A percentile compares a stretch with the other conserved stretches of the same genome.
Conservation (phyloP, 2,797 vertebrate genomes). For the Fistularia commersonii region DNA sequence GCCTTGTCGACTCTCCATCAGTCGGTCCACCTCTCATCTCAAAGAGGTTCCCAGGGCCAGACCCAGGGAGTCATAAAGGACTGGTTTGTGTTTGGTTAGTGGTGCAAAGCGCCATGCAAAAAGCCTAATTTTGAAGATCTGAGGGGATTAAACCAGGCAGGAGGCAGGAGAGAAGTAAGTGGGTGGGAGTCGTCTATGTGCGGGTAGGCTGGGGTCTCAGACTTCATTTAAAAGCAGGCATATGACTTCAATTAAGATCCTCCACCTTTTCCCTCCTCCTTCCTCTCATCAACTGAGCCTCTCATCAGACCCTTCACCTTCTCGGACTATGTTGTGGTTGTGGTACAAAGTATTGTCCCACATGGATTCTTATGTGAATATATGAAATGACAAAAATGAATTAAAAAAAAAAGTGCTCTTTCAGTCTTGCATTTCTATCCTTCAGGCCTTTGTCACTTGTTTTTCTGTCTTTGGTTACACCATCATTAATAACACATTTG, state of each 20-base stretch:
- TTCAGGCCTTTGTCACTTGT: neutral
- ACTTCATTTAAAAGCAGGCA: conserved; percentile 45
- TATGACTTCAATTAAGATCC: conserved; percentile 69
- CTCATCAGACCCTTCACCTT: conserved; percentile 9
- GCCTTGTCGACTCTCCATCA: conserved; percentile 8
- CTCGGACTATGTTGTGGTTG: conserved; percentile 23
- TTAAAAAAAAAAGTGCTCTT: neutral
- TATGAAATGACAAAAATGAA: too few relatives aligned
- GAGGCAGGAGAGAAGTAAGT: conserved; percentile 30
- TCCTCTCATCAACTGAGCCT: conserved; percentile 5
- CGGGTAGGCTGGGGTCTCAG: conserved; percentile 18
- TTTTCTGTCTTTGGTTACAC: conserved; percentile 9
- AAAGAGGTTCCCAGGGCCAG: conserved; percentile 23
- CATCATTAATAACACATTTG: neutral
- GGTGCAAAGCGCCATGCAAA: conserved; percentile 63
- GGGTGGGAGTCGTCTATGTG: conserved; percentile 26
- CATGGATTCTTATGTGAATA: conserved; percentile 1
- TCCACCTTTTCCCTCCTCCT: conserved; percentile 33
- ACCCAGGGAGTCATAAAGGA: conserved; percentile 43
- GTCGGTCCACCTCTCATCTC: conserved; percentile 23
- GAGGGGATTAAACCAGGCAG: conserved; percentile 48
- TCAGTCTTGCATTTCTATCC: neutral
- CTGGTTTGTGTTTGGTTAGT: conserved; percentile 67
- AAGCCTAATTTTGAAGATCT: conserved; percentile 62
- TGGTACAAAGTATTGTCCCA: conserved; percentile 12